A percentile compares a stretch with the other conserved stretches of the same genome.
Evolutionary conservation across 2,888 invertebrate species (phyloP).

Genomic region (Mesorhabditis spiculigera): DNA sequence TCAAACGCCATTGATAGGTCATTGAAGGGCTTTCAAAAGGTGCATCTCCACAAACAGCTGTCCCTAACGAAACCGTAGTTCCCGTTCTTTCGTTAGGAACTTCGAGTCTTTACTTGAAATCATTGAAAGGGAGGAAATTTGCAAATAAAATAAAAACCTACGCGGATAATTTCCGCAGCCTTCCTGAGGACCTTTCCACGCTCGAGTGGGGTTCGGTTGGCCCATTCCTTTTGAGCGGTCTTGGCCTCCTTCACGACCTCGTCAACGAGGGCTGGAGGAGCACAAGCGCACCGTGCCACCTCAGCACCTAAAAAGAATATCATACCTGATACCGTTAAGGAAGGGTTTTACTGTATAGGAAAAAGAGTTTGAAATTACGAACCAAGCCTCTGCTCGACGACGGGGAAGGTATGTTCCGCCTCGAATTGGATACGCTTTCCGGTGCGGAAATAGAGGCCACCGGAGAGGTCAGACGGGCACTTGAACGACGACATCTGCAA

Average conservation of each 20-base stretch:
- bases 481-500: constrained; percentile 12
- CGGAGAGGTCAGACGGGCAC: constrained; percentile 32
- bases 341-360: too few species aligned
- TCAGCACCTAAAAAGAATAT: constrained; percentile 23
- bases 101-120: too few species aligned
- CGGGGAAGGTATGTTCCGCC: constrained; percentile 12
- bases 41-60: not conserved
- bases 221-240: constrained; percentile 26
- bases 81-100: too few species aligned
- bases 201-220: constrained; percentile 32
- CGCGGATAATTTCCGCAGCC: constrained; percentile 45
- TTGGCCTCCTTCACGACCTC: constrained; percentile 21
- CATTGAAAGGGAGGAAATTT: not conserved
- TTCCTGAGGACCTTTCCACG: constrained; percentile 43
- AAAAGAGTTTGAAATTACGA: not conserved
- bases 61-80: too few species aligned
- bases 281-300: constrained; percentile 27
- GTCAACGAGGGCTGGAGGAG: constrained; percentile 23
- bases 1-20: too few species aligned
- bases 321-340: too few species aligned
- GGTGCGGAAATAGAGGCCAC: constrained; percentile 34
- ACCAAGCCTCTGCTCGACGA: constrained; percentile 14
- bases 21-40: too few species aligned
- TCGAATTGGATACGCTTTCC: constrained; percentile 27
- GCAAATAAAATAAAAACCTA: constrained; percentile 12